These are phyloP conservation scores for Trachelipus rathkii DNA, from an alignment of 1,140 invertebrate genomes.

Conservation along the genomic window DNA sequence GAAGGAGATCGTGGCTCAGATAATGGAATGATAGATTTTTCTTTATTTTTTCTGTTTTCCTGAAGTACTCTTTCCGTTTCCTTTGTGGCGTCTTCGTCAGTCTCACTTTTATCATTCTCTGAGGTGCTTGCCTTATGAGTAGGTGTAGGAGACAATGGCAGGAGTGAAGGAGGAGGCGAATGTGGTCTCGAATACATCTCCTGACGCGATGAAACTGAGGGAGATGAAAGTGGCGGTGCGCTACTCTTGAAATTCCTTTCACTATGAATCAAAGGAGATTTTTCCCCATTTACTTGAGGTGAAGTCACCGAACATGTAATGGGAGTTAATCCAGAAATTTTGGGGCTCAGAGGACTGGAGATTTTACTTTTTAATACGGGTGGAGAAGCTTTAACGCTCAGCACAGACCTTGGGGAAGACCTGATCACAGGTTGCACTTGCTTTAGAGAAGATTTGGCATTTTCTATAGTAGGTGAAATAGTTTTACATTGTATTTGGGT, in stretches of 20 bases:
- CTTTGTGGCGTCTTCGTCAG: conserved; percentile 12
- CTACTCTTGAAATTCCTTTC: too few relatives aligned
- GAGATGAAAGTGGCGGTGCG: too few relatives aligned
- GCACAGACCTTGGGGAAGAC: conserved; percentile 20
- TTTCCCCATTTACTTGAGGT: conserved; percentile 34
- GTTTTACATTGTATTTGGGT: neutral
- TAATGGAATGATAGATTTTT: conserved; percentile 26
- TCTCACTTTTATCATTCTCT: too few relatives aligned
- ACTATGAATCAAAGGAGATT: too few relatives aligned
- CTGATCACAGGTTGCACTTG: conserved; percentile 27
- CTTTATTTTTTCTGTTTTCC: conserved; percentile 38
- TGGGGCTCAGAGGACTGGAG: conserved; percentile 18
- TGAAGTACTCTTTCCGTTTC: conserved; percentile 35
- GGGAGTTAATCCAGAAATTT: conserved; percentile 34
- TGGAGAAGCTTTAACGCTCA: conserved; percentile 30
- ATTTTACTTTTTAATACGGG: conserved; percentile 22
- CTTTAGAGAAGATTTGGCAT: conserved; percentile 28
- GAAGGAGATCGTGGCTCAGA: neutral
- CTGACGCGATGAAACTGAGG: neutral
- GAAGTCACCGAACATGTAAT: conserved; percentile 36
- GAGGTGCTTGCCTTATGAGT: conserved; percentile 22
- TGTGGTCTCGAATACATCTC: conserved; percentile 24
- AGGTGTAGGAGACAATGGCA: conserved; percentile 26
- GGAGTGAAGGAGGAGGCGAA: conserved; percentile 30
- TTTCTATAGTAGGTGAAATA: conserved; percentile 9